phyloP scores from a whole-genome alignment of 1,140 invertebrate genomes.

The Metaphire vulgaris region DNA sequence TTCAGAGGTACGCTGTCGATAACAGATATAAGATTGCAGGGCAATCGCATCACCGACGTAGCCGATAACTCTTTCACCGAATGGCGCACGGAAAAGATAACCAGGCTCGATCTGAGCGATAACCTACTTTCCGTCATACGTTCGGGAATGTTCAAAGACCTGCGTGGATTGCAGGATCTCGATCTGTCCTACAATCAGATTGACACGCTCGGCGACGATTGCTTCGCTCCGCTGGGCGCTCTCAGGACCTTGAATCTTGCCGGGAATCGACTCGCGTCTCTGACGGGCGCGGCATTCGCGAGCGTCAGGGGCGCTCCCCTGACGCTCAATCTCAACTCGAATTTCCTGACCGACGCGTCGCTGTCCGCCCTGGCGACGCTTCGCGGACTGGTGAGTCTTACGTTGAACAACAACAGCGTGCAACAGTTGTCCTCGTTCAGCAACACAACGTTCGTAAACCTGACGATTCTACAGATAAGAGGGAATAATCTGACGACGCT shows the following conservation, averaged over 20 bases:
- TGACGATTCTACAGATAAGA: not conserved
- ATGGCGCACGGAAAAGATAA: not conserved
- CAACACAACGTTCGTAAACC: not conserved
- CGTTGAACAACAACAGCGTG: not conserved
- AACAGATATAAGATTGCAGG: not conserved
- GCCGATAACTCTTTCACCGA: not conserved
- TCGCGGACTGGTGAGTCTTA: not conserved
- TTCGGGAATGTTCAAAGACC: not conserved
- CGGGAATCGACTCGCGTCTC: not conserved
- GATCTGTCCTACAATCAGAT: not conserved
- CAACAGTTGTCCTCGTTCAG: not conserved
- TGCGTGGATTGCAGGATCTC: not conserved
- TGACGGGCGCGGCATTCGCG: not conserved
- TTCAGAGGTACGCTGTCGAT: not conserved
- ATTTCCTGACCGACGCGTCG: not conserved
- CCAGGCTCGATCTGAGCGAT: not conserved
- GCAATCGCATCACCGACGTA: not conserved
- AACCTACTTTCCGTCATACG: not conserved
- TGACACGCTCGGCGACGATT: not conserved
- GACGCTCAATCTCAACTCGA: not conserved
- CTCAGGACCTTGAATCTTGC: not conserved
- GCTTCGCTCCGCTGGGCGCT: not conserved
- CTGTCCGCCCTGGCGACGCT: not conserved
- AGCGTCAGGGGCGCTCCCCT: not conserved
- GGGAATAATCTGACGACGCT: not conserved